Evolutionary conservation across 2,888 invertebrate species (phyloP), one percentile per base, ranked within the genome.

Genomic region (Amphimallon solstitiale): DNA sequence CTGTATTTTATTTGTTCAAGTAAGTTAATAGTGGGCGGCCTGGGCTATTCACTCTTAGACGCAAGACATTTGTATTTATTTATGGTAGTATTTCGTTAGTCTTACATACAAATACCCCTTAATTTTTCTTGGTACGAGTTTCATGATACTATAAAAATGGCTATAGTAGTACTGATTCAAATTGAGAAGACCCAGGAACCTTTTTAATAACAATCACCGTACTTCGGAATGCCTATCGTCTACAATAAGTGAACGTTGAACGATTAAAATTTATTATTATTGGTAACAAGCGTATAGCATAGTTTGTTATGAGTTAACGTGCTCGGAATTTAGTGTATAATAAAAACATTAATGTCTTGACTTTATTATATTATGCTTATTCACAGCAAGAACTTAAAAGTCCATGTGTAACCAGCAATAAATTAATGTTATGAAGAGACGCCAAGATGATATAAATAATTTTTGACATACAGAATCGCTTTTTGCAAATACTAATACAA

Each of bases 271-370:
- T 45, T 45, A 45, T 45, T 45, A 17, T 45, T 45, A 45, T 45
- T 45, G 45, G 45, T 19, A 45, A 45, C 17, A 17, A 45, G 45
- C n/a, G 17, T n/a, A 45, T n/a, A 7, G 45, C 17, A 45, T 45
- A 45, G 15, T 45, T 45, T 45, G 17, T 19, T 45, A 17, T 45
- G 45, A 45, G 45, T 45, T 45, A 45, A 45, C 45, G 45, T 45
- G 45, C 45, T 7, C 17, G 6, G 19, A 45, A 45, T 45, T 45
- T 45, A 45, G 45, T 15, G 45, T 45, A 15, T 45, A 45, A 17
- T 45, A 45, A 45, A 45, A 45, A 45, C 17, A 9, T 45, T 45
- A 29, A 45, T 10, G 45, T 45, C 45, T 19, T 45, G 19, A 17
- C 15, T 45, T 45, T 45, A 45, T 45, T 45, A 10, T 19, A 17